phyloP scores from a whole-genome alignment of 1,140 invertebrate genomes.

The Zaprionus davidi region DNA sequence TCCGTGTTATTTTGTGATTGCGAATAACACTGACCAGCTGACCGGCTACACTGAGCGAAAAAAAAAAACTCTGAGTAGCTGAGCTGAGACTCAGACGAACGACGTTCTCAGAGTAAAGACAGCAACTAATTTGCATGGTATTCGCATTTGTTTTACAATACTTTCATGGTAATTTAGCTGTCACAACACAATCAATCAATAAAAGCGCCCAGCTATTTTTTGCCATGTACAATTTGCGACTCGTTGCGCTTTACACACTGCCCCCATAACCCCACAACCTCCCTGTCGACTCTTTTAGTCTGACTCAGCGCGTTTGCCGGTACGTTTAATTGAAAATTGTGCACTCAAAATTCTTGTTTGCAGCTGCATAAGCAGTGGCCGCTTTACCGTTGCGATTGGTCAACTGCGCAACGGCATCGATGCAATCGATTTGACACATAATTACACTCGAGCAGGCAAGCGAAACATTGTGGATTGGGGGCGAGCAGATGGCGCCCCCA shows the following conservation, averaged over 20 bases:
- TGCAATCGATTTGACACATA: slow-evolving; percentile 56
- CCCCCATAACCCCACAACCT: slow-evolving; percentile 12
- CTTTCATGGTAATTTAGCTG: slow-evolving; percentile 39
- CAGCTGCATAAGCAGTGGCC: slow-evolving; percentile 59
- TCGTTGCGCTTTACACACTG: slow-evolving; percentile 27
- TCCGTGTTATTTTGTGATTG: slow-evolving; percentile 40
- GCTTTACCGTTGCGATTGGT: slow-evolving; percentile 35
- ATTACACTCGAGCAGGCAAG: slow-evolving; percentile 33
- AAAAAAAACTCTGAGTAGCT: background rate
- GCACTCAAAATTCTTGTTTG: slow-evolving; percentile 73
- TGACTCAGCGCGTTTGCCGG: slow-evolving; percentile 67
- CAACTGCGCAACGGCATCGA: slow-evolving; percentile 24
- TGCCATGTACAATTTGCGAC: slow-evolving; percentile 36
- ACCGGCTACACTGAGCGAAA: slow-evolving; percentile 33
- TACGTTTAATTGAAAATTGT: slow-evolving; percentile 75
- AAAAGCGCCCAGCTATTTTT: slow-evolving; percentile 11
- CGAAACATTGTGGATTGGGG: slow-evolving; percentile 34
- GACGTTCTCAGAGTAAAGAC: background rate
- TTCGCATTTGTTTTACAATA: slow-evolving; percentile 12
- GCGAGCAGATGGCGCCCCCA: background rate
- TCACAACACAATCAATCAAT: slow-evolving; percentile 46
- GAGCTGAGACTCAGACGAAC: background rate
- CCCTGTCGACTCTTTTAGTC: slow-evolving; percentile 9
- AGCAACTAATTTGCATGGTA: slow-evolving; percentile 26
- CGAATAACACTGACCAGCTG: slow-evolving; percentile 19